Percentiles rank a stretch among this genome's conserved stretches.
These are phyloP conservation scores for Phalacrocorax carbo DNA, from an alignment of 2,113 vertebrate genomes.

Conservation along the genomic window DNA sequence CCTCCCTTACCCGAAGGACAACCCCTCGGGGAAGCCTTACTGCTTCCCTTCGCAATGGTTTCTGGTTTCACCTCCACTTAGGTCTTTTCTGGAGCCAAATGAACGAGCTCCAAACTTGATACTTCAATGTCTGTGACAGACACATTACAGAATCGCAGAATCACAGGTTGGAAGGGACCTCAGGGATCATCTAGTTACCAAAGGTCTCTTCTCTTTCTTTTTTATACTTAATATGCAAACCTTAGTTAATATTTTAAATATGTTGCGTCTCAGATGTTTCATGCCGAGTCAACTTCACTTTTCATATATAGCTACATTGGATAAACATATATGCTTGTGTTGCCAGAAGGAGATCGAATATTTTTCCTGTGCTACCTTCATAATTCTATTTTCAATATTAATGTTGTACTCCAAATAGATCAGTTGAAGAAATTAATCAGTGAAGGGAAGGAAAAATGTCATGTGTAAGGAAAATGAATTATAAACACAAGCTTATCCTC, in stretches of 20 bases:
- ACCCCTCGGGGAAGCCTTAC: background rate
- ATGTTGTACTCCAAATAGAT: background rate
- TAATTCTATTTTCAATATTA: conserved; percentile 1
- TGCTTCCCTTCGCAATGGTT: background rate
- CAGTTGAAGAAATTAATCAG: conserved; percentile 2
- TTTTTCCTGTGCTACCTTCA: background rate
- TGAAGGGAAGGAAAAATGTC: background rate
- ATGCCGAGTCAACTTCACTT: background rate
- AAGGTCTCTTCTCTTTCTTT: background rate
- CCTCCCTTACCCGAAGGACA: background rate
- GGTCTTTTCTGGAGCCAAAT: background rate
- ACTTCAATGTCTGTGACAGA: background rate
- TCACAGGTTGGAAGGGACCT: too few relatives aligned
- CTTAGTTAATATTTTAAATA: background rate
- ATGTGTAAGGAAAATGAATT: background rate
- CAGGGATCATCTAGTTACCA: too few relatives aligned
- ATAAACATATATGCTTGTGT: background rate
- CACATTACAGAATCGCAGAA: too few relatives aligned
- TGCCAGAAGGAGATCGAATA: background rate
- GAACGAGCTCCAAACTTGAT: background rate
- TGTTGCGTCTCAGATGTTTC: background rate
- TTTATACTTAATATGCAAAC: background rate
- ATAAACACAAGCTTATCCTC: background rate
- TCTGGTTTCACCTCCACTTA: background rate
- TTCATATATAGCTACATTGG: background rate